These are phyloP conservation scores for Athripsodes cinereus DNA, from an alignment of 2,888 invertebrate species.

Conservation along the genomic window DNA sequence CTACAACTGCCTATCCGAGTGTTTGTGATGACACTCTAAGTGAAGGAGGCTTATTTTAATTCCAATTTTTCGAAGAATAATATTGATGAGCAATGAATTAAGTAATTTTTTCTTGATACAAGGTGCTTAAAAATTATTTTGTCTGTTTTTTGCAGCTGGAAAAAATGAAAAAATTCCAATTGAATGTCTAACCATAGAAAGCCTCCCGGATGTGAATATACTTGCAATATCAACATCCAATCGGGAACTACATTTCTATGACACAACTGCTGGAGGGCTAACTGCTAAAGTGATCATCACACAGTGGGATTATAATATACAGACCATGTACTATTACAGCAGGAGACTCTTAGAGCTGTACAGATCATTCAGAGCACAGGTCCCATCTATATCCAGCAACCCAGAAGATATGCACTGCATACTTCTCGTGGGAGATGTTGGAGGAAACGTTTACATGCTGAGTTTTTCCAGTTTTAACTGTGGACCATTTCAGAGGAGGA, in stretches of 20 bases:
- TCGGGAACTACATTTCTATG: conserved; percentile 74
- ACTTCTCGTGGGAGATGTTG: conserved; percentile 67
- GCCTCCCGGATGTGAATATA: conserved; percentile 71
- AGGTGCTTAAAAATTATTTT: too few relatives aligned
- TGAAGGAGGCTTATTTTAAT: too few relatives aligned
- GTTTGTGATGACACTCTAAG: too few relatives aligned
- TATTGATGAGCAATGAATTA: too few relatives aligned
- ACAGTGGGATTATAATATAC: conserved; percentile 56
- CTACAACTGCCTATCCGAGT: too few relatives aligned
- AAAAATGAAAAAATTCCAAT: conserved; percentile 44
- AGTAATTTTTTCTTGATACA: too few relatives aligned
- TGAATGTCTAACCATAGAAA: conserved; percentile 70
- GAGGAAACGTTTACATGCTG: conserved; percentile 62
- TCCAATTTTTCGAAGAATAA: too few relatives aligned
- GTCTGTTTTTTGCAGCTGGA: conserved; percentile 3
- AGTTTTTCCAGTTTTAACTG: conserved; percentile 55
- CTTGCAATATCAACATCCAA: conserved; percentile 73
- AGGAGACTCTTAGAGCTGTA: conserved; percentile 36
- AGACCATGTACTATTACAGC: conserved; percentile 56
- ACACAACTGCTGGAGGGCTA: conserved; percentile 68
- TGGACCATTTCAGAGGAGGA: conserved; percentile 65
- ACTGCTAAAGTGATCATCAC: conserved; percentile 64
- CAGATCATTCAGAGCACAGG: conserved; percentile 35
- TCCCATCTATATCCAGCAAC: neutral
- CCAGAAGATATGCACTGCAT: conserved; percentile 35